These are phyloP conservation scores for Digitonthophagus gazella DNA, from an alignment of 2,888 invertebrate species.

Conservation along the genomic window DNA sequence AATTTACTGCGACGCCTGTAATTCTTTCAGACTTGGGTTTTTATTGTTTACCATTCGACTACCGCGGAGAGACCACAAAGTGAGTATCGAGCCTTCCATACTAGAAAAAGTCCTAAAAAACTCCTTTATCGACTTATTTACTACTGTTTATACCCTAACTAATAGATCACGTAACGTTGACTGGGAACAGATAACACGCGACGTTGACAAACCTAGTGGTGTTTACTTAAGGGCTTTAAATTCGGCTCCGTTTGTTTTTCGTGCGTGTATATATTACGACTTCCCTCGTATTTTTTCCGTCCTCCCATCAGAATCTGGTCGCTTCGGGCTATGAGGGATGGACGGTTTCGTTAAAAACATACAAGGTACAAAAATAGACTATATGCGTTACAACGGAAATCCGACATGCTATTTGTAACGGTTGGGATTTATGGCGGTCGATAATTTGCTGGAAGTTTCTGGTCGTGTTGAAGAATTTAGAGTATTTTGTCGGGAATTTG, in stretches of 20 bases:
- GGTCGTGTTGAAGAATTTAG: not conserved
- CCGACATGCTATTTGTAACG: not conserved
- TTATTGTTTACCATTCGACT: not conserved
- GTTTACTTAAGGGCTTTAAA: conserved; percentile 20
- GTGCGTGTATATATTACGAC: conserved; percentile 18
- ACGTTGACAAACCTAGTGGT: conserved; percentile 22
- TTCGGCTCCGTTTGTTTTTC: conserved; percentile 20
- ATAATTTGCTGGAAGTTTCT: too few relatives aligned
- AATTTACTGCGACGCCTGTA: not conserved
- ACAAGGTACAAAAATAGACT: not conserved
- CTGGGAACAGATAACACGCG: conserved; percentile 15
- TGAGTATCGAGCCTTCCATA: not conserved
- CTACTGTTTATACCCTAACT: conserved; percentile 10
- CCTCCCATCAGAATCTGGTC: not conserved
- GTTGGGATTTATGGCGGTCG: too few relatives aligned
- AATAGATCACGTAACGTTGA: not conserved
- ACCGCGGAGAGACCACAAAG: not conserved
- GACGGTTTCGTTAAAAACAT: not conserved
- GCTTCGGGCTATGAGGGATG: not conserved
- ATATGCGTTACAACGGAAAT: not conserved
- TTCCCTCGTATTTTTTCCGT: conserved; percentile 6
- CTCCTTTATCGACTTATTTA: conserved; percentile 11
- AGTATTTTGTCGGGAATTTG: too few relatives aligned
- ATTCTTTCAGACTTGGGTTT: not conserved
- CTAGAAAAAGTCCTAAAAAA: not conserved